A percentile compares a stretch with the other conserved stretches of the same genome.
Conservation (phyloP, 2,797 vertebrate species). For the Balearica regulorum region DNA sequence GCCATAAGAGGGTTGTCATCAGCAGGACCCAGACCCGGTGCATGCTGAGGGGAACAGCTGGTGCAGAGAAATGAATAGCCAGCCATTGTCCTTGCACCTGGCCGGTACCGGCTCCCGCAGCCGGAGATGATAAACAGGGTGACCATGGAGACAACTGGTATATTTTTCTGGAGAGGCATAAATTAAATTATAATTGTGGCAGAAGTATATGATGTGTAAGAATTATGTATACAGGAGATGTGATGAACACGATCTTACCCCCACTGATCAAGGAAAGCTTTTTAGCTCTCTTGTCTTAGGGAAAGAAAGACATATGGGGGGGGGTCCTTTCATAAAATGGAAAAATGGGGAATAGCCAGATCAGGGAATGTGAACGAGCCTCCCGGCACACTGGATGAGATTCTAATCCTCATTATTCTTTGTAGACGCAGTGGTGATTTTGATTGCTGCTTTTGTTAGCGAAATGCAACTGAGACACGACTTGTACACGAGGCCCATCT, state of each 20-base stretch:
- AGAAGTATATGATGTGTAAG: background rate
- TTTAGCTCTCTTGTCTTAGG: background rate
- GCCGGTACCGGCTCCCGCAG: background rate
- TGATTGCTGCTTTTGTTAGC: conserved; percentile 11
- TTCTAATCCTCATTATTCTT: conserved; percentile 31
- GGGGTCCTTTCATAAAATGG: background rate
- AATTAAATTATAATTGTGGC: conserved; percentile 13
- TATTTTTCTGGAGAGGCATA: background rate
- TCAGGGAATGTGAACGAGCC: conserved; percentile 11
- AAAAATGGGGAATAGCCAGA: background rate
- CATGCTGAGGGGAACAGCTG: conserved; percentile 46
- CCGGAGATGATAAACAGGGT: background rate
- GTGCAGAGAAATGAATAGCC: background rate
- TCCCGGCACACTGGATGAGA: background rate
- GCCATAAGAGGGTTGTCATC: background rate
- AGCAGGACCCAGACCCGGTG: background rate
- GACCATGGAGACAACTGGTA: background rate
- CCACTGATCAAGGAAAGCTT: background rate
- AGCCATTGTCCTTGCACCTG: conserved; percentile 56
- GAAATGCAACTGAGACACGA: background rate
- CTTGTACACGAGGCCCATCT: background rate
- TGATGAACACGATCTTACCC: background rate
- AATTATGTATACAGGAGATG: background rate
- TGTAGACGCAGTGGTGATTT: background rate
- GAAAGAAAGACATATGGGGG: background rate